Evolutionary conservation across 2,113 vertebrate genomes (phyloP).

Genomic region (Myotis lucifugus): DNA sequence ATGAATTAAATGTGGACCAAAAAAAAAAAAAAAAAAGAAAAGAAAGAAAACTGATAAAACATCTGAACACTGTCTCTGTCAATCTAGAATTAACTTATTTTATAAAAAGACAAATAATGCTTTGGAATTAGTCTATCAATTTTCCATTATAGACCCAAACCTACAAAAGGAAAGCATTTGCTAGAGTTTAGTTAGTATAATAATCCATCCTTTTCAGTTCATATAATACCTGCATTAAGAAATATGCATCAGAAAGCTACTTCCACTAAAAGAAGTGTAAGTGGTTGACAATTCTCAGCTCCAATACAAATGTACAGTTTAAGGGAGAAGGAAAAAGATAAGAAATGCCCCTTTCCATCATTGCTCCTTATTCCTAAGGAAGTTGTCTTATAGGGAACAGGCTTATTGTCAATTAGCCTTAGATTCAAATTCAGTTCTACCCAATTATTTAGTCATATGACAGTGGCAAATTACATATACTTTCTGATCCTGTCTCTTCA

Average conservation of each 20-base stretch:
- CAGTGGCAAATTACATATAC: slow-evolving; percentile 16
- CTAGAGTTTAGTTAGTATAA: slow-evolving; percentile 13
- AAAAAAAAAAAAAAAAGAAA: neutral
- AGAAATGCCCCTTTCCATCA: neutral
- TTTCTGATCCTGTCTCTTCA: neutral
- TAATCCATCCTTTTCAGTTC: neutral
- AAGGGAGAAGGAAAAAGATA: slow-evolving; percentile 39
- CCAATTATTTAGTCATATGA: neutral
- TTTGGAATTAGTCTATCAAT: slow-evolving; percentile 9
- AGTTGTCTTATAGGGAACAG: neutral
- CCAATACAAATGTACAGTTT: slow-evolving; percentile 20
- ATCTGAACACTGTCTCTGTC: slow-evolving; percentile 8
- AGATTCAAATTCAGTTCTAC: neutral
- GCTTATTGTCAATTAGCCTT: neutral
- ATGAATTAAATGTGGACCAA: slow-evolving; percentile 11
- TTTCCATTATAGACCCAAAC: slow-evolving; percentile 48
- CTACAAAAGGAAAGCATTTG: slow-evolving; percentile 15
- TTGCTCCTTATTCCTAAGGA: neutral
- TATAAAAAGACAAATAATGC: slow-evolving; percentile 26
- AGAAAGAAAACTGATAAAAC: neutral
- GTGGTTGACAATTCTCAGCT: neutral
- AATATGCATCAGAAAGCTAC: neutral
- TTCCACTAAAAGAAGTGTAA: slow-evolving; percentile 14
- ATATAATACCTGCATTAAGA: neutral
- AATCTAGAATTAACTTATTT: slow-evolving; percentile 10